Evolutionary conservation across 2,797 vertebrate genomes (phyloP).

Genomic region (Amniataba percoides): DNA sequence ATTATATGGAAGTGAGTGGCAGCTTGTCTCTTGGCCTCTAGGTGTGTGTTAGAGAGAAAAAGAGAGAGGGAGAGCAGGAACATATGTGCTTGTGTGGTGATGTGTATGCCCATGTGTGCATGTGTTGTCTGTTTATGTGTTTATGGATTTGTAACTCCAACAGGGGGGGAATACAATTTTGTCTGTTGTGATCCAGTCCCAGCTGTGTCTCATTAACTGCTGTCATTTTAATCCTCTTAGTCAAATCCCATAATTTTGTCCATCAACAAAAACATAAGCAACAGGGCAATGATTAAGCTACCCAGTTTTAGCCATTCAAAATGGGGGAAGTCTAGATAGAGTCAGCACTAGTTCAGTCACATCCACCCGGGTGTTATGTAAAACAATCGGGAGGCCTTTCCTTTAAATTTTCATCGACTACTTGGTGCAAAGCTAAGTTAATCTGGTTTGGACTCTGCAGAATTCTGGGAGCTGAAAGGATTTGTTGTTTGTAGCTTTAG

Average conservation of each 20-base stretch:
- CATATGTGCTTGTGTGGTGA: conserved; percentile 54
- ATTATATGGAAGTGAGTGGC: conserved; percentile 72
- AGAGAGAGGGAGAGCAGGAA: conserved; percentile 33
- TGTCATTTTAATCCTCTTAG: conserved; percentile 87
- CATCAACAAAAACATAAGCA: conserved; percentile 82
- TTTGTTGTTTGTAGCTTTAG: conserved; percentile 62
- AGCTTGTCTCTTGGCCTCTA: conserved; percentile 61
- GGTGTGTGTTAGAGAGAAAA: conserved; percentile 52
- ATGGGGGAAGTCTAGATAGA: conserved; percentile 47
- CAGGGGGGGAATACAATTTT: conserved; percentile 54
- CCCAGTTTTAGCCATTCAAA: conserved; percentile 44
- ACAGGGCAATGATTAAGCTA: conserved; percentile 66
- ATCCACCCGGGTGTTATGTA: conserved; percentile 55
- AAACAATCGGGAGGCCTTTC: conserved; percentile 56
- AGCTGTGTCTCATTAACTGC: conserved; percentile 85
- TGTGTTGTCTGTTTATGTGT: conserved; percentile 56
- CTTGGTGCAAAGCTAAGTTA: conserved; percentile 62
- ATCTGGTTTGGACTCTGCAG: conserved; percentile 66
- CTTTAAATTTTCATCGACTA: conserved; percentile 57
- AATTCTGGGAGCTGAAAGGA: conserved; percentile 68
- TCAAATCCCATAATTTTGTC: conserved; percentile 85
- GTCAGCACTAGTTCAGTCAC: conserved; percentile 33
- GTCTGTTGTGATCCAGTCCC: conserved; percentile 79
- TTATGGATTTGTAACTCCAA: conserved; percentile 62
- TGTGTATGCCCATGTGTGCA: conserved; percentile 53